Conservation (phyloP, 2,888 invertebrate genomes). For the Drosophila anomelani region DNA sequence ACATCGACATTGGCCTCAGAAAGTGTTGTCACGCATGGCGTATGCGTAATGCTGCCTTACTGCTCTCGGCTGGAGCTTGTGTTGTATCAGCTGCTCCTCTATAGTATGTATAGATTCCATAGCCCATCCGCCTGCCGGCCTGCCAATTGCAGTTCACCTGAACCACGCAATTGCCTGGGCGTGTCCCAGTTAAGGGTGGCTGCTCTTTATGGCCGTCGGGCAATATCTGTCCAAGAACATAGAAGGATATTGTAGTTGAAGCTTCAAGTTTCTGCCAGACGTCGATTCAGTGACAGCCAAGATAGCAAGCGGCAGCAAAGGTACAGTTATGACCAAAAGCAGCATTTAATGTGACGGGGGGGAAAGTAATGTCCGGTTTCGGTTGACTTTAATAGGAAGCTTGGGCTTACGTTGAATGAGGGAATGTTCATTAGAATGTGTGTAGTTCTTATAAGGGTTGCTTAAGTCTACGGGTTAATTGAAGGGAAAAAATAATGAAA, state of each 20-base stretch:
- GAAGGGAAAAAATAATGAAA: neutral
- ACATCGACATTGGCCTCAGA: constrained; percentile 1
- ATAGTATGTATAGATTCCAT: constrained; percentile 21
- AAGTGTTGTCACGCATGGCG: constrained; percentile 58
- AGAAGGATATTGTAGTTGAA: neutral
- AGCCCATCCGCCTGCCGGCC: constrained; percentile 16
- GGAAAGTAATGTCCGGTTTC: neutral
- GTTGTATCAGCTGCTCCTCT: constrained; percentile 34
- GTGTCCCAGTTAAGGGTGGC: constrained; percentile 42
- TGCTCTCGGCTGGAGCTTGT: constrained; percentile 15
- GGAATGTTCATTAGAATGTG: constrained; percentile 4
- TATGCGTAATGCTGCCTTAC: constrained; percentile 58
- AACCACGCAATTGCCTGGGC: constrained; percentile 59
- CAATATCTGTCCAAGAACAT: constrained; percentile 29
- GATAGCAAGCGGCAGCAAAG: constrained; percentile 9
- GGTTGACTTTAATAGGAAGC: constrained; percentile 19
- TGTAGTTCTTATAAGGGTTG: neutral
- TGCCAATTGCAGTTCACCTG: constrained; percentile 70
- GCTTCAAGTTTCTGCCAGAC: constrained; percentile 23
- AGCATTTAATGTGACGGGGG: neutral
- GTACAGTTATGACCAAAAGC: constrained; percentile 43
- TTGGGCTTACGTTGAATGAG: neutral
- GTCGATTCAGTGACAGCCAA: constrained; percentile 28
- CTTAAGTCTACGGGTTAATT: neutral
- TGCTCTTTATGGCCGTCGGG: constrained; percentile 33